Conservation (phyloP, 2,113 vertebrate genomes). For the Dicentrarchus labrax region DNA sequence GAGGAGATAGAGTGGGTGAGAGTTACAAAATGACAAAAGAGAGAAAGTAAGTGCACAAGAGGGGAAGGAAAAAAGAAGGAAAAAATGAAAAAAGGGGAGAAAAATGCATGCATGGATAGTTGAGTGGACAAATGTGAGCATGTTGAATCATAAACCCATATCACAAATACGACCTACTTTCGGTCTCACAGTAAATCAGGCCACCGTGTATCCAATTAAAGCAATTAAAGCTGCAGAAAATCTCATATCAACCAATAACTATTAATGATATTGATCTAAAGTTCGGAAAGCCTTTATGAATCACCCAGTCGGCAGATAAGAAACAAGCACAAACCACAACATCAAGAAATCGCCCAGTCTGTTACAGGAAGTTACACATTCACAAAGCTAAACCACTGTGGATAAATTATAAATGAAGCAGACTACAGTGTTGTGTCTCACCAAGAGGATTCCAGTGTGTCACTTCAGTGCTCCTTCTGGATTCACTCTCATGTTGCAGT, state of each 20-base stretch:
- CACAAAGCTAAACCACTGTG: constrained; percentile 14
- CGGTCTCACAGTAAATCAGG: constrained; percentile 49
- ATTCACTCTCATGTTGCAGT: constrained; percentile 23
- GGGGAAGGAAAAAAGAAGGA: neutral
- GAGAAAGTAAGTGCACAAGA: neutral
- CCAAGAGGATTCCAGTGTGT: constrained; percentile 8
- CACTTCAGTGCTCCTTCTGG: neutral
- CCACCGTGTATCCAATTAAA: constrained; percentile 48
- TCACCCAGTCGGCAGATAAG: neutral
- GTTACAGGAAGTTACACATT: constrained; percentile 43
- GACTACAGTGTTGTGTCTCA: neutral
- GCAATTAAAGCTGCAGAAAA: constrained; percentile 52
- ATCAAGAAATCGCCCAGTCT: neutral
- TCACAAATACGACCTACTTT: constrained; percentile 74
- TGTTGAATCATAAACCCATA: constrained; percentile 67
- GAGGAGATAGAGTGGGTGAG: neutral
- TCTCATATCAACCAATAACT: neutral
- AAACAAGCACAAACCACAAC: neutral
- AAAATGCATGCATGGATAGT: constrained; percentile 57
- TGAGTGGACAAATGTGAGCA: constrained; percentile 64
- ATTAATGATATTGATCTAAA: neutral
- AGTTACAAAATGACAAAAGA: neutral
- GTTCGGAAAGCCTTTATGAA: neutral
- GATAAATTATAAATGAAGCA: constrained; percentile 41
- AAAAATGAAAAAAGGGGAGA: neutral